A percentile compares a stretch with the other conserved stretches of the same genome.
These are phyloP conservation scores for Pelmatolapia mariae DNA, from an alignment of 2,113 vertebrate species.

Conservation along the genomic window DNA sequence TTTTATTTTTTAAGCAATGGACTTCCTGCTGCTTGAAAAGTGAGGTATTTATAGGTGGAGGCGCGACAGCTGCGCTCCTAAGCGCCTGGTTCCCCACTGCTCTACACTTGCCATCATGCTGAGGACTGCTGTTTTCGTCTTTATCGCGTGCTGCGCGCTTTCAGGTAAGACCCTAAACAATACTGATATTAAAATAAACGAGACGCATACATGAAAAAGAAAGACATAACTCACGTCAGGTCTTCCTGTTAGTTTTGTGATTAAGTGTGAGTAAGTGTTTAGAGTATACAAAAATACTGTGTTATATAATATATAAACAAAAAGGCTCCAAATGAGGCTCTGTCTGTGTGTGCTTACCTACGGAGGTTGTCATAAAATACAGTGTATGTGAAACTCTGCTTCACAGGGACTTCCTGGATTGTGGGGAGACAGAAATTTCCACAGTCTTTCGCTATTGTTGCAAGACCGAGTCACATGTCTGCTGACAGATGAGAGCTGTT, in stretches of 20 bases:
- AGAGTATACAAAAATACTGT: not conserved
- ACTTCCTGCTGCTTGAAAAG: not conserved
- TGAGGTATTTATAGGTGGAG: not conserved
- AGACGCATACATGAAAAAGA: not conserved
- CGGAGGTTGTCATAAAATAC: not conserved
- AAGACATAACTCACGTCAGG: not conserved
- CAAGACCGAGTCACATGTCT: slow-evolving; percentile 38
- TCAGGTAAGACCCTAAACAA: not conserved
- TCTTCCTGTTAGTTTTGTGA: not conserved
- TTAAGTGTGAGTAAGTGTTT: not conserved
- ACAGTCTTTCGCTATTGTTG: not conserved
- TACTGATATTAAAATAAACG: not conserved
- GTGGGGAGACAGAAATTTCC: slow-evolving; percentile 22
- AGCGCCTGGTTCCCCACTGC: too few species aligned
- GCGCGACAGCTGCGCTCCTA: not conserved
- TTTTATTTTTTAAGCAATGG: not conserved
- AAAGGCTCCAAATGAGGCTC: not conserved
- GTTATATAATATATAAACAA: not conserved
- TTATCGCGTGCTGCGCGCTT: not conserved
- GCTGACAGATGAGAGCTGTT: not conserved
- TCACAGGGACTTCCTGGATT: slow-evolving; percentile 35
- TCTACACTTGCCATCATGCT: not conserved
- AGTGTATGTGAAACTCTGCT: not conserved
- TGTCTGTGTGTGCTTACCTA: not conserved
- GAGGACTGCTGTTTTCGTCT: not conserved